A percentile compares a stretch with the other conserved stretches of the same genome.
phyloP scores from a whole-genome alignment of 2,797 vertebrate species.

The Meriones psammophilus region DNA sequence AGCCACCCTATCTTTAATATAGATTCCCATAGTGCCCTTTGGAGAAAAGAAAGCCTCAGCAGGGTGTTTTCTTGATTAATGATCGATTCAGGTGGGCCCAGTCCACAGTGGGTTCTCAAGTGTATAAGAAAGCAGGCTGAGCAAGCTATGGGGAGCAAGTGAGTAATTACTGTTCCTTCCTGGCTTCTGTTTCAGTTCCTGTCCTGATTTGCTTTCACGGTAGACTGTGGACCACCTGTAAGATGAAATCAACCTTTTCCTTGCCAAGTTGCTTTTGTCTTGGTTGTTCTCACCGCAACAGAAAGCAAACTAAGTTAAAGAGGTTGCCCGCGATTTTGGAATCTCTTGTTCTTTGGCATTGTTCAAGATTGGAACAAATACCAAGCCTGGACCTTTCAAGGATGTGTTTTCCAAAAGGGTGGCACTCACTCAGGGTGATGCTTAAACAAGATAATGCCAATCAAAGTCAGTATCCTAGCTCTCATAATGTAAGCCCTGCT shows the following conservation, averaged over 20 bases:
- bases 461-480: neutral
- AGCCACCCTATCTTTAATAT: neutral
- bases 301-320: neutral
- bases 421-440: neutral
- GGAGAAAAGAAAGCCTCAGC: neutral
- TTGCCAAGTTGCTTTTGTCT: neutral
- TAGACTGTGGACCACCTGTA: neutral
- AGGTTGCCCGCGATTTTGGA: neutral
- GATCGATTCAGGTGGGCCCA: neutral
- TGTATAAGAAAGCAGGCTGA: neutral
- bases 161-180: neutral
- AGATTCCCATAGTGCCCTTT: neutral
- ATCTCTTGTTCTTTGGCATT: neutral
- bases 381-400: neutral
- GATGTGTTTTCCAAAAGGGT: neutral
- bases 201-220: neutral
- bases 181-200: neutral
- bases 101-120: too few relatives aligned
- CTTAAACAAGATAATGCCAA: neutral
- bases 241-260: neutral
- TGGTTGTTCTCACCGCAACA: neutral
- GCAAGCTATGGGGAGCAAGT: neutral
- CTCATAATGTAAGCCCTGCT: neutral
- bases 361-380: neutral
- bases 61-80: neutral